These are phyloP conservation scores for Tetheella fluctuosa DNA, from an alignment of 2,888 invertebrate genomes.

Conservation along the genomic window DNA sequence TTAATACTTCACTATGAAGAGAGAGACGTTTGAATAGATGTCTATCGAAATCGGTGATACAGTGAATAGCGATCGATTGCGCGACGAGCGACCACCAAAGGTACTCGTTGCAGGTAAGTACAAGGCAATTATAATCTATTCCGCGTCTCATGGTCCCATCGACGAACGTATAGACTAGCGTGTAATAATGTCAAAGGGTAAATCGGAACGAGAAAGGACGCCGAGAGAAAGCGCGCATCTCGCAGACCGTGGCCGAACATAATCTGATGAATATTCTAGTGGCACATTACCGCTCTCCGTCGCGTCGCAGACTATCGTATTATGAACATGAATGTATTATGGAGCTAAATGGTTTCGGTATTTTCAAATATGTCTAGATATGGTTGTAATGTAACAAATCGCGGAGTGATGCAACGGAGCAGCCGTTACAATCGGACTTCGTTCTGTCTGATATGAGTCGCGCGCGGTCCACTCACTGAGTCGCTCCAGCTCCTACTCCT, in stretches of 20 bases:
- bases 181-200: conserved; percentile 11
- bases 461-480: no score
- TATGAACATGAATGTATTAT: conserved; percentile 6
- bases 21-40: conserved; percentile 1
- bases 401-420: not conserved
- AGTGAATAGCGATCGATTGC: not conserved
- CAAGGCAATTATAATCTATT: conserved; percentile 1
- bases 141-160: not conserved
- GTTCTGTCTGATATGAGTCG: no score
- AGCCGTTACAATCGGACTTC: conserved; percentile 2
- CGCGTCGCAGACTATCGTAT: not conserved
- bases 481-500: not conserved
- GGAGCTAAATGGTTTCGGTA: not conserved
- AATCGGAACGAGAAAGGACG: conserved; percentile 12
- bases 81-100: not conserved
- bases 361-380: conserved; percentile 7
- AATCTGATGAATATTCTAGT: conserved; percentile 9
- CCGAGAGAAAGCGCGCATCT: conserved; percentile 9
- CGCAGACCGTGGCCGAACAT: conserved; percentile 6
- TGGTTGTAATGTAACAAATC: not conserved
- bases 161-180: not conserved
- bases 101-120: not conserved
- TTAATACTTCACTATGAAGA: not conserved
- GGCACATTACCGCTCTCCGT: conserved; percentile 8
- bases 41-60: not conserved